phyloP scores from a whole-genome alignment of 2,888 invertebrate species.

The Aporophyla nigra region DNA sequence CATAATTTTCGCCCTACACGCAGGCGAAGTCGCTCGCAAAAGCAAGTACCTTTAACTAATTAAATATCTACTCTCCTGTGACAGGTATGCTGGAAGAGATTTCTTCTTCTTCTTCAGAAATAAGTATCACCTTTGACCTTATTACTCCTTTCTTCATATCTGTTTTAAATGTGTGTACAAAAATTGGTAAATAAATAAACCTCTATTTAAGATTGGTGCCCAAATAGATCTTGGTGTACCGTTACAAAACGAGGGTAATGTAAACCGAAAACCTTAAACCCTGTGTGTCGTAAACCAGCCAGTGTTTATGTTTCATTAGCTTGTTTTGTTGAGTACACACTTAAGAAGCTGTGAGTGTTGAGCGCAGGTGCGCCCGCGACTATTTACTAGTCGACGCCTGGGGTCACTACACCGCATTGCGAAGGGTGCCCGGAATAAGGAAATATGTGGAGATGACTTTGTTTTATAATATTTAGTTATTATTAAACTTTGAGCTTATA shows the following conservation, averaged over 20 bases:
- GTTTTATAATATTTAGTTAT: not conserved
- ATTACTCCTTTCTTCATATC: too few species aligned
- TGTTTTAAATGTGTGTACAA: too few species aligned
- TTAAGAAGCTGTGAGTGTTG: constrained; percentile 72
- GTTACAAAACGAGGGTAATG: constrained; percentile 42
- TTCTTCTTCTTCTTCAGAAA: too few species aligned
- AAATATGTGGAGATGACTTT: constrained; percentile 67
- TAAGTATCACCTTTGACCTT: too few species aligned
- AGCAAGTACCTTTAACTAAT: too few species aligned
- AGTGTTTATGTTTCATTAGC: constrained; percentile 71
- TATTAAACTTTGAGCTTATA: not conserved
- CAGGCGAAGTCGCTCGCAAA: too few species aligned
- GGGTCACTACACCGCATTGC: constrained; percentile 85
- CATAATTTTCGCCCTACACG: too few species aligned
- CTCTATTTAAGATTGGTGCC: not conserved
- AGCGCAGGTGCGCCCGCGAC: constrained; percentile 83
- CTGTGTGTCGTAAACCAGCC: constrained; percentile 43
- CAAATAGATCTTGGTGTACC: constrained; percentile 7
- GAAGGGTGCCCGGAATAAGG: constrained; percentile 79
- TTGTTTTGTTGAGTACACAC: constrained; percentile 67
- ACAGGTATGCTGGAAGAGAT: too few species aligned
- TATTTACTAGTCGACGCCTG: constrained; percentile 77
- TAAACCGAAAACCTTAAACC: constrained; percentile 32
- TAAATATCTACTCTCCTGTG: too few species aligned
- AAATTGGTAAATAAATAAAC: not conserved